Evolutionary conservation across 2,797 vertebrate genomes (phyloP).

Genomic region (Lutjanus campechanus): DNA sequence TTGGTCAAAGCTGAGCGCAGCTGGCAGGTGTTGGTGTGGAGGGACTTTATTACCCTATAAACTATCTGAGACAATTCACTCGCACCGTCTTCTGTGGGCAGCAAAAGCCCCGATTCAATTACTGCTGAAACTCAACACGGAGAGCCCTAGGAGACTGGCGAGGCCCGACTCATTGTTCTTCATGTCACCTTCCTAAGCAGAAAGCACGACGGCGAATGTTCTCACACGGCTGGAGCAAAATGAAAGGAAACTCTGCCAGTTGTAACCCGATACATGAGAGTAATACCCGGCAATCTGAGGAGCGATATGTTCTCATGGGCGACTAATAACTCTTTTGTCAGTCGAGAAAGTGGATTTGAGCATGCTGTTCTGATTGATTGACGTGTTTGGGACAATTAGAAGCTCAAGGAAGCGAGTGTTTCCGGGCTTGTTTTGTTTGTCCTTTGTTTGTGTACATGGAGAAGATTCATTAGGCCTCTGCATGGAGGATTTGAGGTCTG

Average conservation of each 20-base stretch:
- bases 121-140: conserved; percentile 56
- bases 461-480: conserved; percentile 82
- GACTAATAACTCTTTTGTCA: conserved; percentile 51
- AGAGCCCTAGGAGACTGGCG: conserved; percentile 52
- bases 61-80: conserved; percentile 77
- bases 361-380: conserved; percentile 68
- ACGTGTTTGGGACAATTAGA: conserved; percentile 78
- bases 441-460: conserved; percentile 72
- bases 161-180: conserved; percentile 65
- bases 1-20: conserved; percentile 76
- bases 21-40: conserved; percentile 75
- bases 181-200: conserved; percentile 63
- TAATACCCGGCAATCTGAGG: conserved; percentile 36
- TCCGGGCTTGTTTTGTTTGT: conserved; percentile 72
- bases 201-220: conserved; percentile 32
- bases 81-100: conserved; percentile 65
- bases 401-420: conserved; percentile 66
- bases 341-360: conserved; percentile 25
- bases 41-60: conserved; percentile 83
- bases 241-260: conserved; percentile 33
- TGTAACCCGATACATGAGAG: conserved; percentile 27
- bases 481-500: conserved; percentile 79
- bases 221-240: conserved; percentile 45
- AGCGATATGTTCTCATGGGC: conserved; percentile 51
- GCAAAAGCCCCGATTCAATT: conserved; percentile 74